phyloP scores from a whole-genome alignment of 2,797 vertebrate species.

The Platalea minor region DNA sequence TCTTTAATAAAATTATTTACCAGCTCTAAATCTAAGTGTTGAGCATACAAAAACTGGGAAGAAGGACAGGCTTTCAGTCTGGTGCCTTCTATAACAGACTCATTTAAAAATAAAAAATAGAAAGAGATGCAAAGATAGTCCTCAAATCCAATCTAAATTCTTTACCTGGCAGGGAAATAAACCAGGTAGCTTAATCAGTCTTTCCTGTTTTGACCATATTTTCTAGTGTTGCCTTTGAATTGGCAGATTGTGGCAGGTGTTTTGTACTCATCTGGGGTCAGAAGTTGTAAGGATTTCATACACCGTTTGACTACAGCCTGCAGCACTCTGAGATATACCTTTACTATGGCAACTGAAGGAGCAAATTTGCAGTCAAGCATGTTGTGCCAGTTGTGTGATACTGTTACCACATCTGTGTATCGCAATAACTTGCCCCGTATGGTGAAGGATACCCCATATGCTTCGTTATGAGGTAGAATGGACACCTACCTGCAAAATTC shows the following conservation, averaged over 20 bases:
- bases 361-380: not conserved
- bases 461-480: not conserved
- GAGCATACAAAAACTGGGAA: not conserved
- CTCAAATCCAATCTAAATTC: not conserved
- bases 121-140: not conserved
- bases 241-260: not conserved
- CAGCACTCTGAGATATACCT: not conserved
- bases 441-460: not conserved
- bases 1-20: not conserved
- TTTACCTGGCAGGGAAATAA: not conserved
- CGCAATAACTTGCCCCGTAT: rapidly evolving
- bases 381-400: not conserved
- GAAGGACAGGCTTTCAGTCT: not conserved
- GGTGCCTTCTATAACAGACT: not conserved
- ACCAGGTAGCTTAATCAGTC: not conserved
- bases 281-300: not conserved
- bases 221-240: not conserved
- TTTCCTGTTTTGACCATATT: not conserved
- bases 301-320: not conserved
- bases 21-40: not conserved
- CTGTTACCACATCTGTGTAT: not conserved
- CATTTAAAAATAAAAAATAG: not conserved
- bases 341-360: not conserved
- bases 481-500: not conserved
- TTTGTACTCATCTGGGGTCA: not conserved